Evolutionary conservation across 2,888 invertebrate genomes (phyloP).

Genomic region (Spicauda simplicius): DNA sequence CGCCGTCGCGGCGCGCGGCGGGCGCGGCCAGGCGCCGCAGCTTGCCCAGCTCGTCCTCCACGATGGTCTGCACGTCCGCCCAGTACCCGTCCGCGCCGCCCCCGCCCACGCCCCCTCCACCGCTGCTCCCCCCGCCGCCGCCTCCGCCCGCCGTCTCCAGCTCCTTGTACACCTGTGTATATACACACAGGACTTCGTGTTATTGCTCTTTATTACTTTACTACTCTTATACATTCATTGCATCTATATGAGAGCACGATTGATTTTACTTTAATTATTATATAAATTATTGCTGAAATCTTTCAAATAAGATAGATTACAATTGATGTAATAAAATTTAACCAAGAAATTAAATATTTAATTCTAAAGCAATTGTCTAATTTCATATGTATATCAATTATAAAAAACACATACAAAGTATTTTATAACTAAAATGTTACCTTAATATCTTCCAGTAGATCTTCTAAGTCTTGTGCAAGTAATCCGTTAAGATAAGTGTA

Average conservation of each 20-base stretch:
- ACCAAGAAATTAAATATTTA: too few species aligned
- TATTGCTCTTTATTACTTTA: too few species aligned
- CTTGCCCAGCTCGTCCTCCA: constrained; percentile 96
- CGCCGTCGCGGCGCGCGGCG: constrained; percentile 88
- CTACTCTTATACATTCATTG: too few species aligned
- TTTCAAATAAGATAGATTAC: too few species aligned
- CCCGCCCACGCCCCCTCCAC: constrained; percentile 83
- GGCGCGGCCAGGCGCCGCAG: constrained; percentile 89
- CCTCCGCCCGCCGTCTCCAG: constrained; percentile 94
- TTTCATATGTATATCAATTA: too few species aligned
- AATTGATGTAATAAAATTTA: too few species aligned
- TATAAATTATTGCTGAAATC: too few species aligned
- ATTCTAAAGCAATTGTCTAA: too few species aligned
- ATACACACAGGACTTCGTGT: too few species aligned
- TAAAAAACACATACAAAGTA: too few species aligned
- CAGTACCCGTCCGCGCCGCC: constrained; percentile 91
- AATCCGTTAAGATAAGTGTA: constrained; percentile 97
- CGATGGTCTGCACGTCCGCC: constrained; percentile 98
- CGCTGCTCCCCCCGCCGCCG: constrained; percentile 80
- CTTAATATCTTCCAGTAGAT: constrained; percentile 97
- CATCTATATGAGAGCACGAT: too few species aligned
- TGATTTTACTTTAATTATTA: too few species aligned
- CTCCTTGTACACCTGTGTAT: constrained; percentile 90
- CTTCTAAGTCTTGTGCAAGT: constrained; percentile 95
- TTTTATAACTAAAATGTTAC: constrained; percentile 59